Conservation (phyloP, 1,140 invertebrate species). For the Orius laevigatus region DNA sequence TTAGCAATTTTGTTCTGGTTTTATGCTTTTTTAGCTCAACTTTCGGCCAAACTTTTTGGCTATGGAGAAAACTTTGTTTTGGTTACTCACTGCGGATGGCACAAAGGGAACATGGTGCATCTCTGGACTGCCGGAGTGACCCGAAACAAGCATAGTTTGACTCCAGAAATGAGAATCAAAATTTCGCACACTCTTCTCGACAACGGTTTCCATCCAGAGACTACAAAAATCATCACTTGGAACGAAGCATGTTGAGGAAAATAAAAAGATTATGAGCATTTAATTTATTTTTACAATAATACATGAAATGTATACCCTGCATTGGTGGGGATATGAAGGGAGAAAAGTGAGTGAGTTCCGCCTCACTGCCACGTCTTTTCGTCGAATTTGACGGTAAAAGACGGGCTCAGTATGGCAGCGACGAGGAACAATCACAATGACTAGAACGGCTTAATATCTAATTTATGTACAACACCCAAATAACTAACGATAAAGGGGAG, state of each 20-base stretch:
- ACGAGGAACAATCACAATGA: too few species aligned
- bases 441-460: too few species aligned
- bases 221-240: conserved; percentile 20
- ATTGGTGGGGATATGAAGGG: too few species aligned
- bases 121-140: conserved; percentile 20
- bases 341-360: too few species aligned
- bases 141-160: conserved; percentile 8
- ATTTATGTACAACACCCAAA: too few species aligned
- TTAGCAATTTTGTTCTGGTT: not conserved
- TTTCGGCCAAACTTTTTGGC: conserved; percentile 1
- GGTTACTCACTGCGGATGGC: conserved; percentile 18
- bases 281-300: too few species aligned
- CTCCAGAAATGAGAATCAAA: conserved; percentile 13
- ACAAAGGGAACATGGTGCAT: conserved; percentile 14
- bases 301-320: too few species aligned
- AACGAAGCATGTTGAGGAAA: conserved; percentile 5
- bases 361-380: too few species aligned
- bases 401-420: too few species aligned
- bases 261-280: too few species aligned
- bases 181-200: conserved; percentile 16
- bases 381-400: too few species aligned
- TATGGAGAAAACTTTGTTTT: conserved; percentile 6
- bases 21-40: conserved; percentile 2
- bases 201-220: conserved; percentile 17
- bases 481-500: too few species aligned